Conservation (phyloP, 2,113 vertebrate genomes). For the Mastomys coucha region DNA sequence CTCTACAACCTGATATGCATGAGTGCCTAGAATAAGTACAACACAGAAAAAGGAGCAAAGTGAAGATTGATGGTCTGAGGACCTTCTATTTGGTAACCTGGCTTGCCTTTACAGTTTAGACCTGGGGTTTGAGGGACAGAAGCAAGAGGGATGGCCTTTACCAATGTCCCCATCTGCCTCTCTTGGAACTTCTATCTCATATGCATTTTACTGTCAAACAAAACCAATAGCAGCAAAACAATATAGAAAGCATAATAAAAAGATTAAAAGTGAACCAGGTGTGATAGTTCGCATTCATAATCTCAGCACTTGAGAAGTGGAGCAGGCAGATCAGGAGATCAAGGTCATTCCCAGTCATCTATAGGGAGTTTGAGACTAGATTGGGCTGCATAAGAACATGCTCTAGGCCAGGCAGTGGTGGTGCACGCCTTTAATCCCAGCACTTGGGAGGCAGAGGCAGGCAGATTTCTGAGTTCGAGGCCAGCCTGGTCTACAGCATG, state of each 20-base stretch:
- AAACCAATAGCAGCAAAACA: not conserved
- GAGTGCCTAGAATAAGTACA: not conserved
- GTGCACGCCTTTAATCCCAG: too few relatives aligned
- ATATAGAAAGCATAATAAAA: not conserved
- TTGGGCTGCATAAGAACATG: not conserved
- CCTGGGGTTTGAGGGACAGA: not conserved
- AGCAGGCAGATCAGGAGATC: not conserved
- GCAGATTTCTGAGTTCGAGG: too few relatives aligned
- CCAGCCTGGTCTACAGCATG: too few relatives aligned
- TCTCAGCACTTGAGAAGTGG: not conserved
- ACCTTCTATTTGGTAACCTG: not conserved
- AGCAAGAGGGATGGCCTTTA: not conserved
- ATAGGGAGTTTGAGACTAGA: not conserved
- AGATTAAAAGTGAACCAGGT: not conserved
- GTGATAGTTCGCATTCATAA: not conserved
- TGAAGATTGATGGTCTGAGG: not conserved
- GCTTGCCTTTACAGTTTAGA: not conserved
- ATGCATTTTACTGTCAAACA: not conserved
- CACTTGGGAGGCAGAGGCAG: too few relatives aligned
- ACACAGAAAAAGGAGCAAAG: accelerated
- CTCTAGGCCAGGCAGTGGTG: too few relatives aligned
- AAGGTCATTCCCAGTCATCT: not conserved
- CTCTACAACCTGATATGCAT: not conserved
- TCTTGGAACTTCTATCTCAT: not conserved
- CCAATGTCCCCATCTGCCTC: not conserved